Evolutionary conservation across 2,113 vertebrate species (phyloP), one percentile per base, ranked within the genome.

Genomic region (Peucedramus taeniatus): DNA sequence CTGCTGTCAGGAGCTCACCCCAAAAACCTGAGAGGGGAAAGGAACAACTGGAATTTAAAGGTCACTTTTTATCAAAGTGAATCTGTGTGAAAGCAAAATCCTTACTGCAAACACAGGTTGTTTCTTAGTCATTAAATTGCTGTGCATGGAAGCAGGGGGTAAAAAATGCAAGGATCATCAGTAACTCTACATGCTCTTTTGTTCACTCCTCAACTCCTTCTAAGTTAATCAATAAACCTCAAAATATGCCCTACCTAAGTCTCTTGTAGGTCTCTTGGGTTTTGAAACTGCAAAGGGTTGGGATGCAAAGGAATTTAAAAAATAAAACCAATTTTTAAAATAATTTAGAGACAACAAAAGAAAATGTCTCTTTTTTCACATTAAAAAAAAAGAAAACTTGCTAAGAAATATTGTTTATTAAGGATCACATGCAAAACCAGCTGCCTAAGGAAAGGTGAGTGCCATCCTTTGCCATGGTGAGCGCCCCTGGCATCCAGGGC

Each of bases 261-360:
- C 28, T 54, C 57, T 28, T 45, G 30, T 15, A 45, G 28, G 26
- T 64, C 45, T 91, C 44, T 15, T 23, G 35, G 21, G 3, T 23
- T 87, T 65, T 51, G 12, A 74, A 54, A 65, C 2, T 51, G 31
- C 27, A 60, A 44, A 33, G 18, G 10, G 27, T 3, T 44, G 11
- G 14, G 8, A n/a, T 8, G 31, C 14, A 72, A 40, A 42, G 10
- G 16, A 45, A 60, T 23, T 74, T 4, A 14, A 20, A 39, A 28
- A 53, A 45, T 28, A 65, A 6, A 11, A n/a, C n/a, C n/a, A n/a
- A n/a, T n/a, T n/a, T n/a, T 2, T 3, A 1, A 1, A 11, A 51
- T 49, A 45, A 77, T 5, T 68, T 21, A 39, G 33, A 72, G 44
- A 53, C 10, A 8, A 44, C 18, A 44, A 4, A 65, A 28, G 15